A percentile compares a stretch with the other conserved stretches of the same genome.
Evolutionary conservation across 2,113 vertebrate species (phyloP).

Genomic region (Neodon shergylaensis): DNA sequence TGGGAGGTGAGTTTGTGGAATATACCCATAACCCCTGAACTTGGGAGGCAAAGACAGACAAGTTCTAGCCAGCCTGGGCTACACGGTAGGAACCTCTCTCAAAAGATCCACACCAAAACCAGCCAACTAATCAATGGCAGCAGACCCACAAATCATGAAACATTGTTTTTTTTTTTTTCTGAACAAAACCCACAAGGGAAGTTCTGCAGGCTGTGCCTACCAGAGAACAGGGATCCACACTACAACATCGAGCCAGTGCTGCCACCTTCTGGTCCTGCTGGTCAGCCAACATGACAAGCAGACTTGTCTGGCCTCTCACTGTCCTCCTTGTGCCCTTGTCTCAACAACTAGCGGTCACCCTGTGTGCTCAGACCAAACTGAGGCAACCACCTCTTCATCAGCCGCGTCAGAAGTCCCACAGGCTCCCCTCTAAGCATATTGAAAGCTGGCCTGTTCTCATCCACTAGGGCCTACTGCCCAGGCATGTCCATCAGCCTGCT

Average conservation of each 20-base stretch:
- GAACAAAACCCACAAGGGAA: not conserved
- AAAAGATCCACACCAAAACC: not conserved
- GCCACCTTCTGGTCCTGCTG: not conserved
- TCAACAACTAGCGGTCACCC: not conserved
- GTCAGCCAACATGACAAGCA: no score
- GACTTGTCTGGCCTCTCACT: no score
- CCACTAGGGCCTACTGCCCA: not conserved
- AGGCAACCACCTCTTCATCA: not conserved
- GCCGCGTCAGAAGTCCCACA: fast-evolving
- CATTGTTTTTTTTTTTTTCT: no score
- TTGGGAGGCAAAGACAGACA: not conserved
- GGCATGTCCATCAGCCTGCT: not conserved
- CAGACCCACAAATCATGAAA: fast-evolving
- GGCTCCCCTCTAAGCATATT: not conserved
- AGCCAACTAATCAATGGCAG: not conserved
- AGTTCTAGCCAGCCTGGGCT: not conserved
- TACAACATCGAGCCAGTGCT: no score
- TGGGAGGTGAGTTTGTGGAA: not conserved
- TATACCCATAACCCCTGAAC: not conserved
- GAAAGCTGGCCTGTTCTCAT: not conserved
- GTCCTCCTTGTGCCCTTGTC: not conserved
- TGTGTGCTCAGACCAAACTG: not conserved
- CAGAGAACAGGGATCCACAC: not conserved
- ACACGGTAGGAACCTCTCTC: not conserved
- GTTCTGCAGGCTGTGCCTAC: not conserved